A percentile compares a stretch with the other conserved stretches of the same genome.
Evolutionary conservation across 2,113 vertebrate genomes (phyloP).

Genomic region (Microtus richardsoni): DNA sequence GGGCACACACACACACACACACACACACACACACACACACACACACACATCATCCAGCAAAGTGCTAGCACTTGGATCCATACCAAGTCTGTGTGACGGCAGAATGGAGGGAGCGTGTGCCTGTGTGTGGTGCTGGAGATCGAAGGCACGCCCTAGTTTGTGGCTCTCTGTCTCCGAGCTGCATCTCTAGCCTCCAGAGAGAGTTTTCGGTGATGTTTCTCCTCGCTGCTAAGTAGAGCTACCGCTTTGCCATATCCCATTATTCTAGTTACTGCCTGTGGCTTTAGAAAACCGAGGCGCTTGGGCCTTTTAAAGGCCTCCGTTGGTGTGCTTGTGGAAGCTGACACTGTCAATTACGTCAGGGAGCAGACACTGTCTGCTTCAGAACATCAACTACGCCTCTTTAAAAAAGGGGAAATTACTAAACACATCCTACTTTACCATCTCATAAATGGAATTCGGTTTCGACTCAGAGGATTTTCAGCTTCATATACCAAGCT

Average conservation of each 20-base stretch:
- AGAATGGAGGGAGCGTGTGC: not conserved
- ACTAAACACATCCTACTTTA: conserved; percentile 8
- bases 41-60: not conserved
- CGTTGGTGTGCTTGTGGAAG: not conserved
- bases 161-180: not conserved
- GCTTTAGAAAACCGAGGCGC: conserved; percentile 47
- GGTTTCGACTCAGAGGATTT: conserved; percentile 59
- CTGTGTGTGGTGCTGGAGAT: not conserved
- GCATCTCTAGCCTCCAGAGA: not conserved
- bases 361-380: conserved; percentile 38
- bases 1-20: not conserved
- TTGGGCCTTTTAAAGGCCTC: not conserved
- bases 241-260: not conserved
- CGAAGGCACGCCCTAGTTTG: not conserved
- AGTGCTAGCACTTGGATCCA: not conserved
- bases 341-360: not conserved
- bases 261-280: conserved; percentile 34
- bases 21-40: not conserved
- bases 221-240: conserved; percentile 5
- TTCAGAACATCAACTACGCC: conserved; percentile 14
- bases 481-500: conserved; percentile 32
- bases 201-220: not conserved
- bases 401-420: not conserved
- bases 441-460: conserved; percentile 15
- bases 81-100: not conserved